These are phyloP conservation scores for Todiramphus saurophagus DNA, from an alignment of 2,113 vertebrate species.

Conservation along the genomic window DNA sequence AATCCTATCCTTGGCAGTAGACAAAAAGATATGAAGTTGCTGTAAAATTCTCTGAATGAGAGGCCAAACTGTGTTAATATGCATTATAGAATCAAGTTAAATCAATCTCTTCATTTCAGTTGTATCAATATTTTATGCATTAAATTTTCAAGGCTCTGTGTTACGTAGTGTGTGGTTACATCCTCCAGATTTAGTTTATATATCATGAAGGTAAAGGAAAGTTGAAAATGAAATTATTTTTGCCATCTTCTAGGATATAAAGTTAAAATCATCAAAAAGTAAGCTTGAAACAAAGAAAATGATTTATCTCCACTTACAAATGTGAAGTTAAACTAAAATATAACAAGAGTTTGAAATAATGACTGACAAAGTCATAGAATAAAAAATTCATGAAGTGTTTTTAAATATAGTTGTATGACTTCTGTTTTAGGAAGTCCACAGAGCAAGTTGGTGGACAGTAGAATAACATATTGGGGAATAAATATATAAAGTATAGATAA, in stretches of 20 bases:
- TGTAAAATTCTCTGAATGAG: neutral
- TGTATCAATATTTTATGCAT: neutral
- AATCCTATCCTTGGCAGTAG: neutral
- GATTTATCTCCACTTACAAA: neutral
- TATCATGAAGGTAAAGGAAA: neutral
- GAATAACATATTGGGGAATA: neutral
- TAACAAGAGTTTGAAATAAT: neutral
- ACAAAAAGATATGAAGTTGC: neutral
- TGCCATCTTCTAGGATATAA: neutral
- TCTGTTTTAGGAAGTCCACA: neutral
- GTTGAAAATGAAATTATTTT: neutral
- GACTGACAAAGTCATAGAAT: neutral
- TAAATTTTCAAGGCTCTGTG: neutral
- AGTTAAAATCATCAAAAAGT: neutral
- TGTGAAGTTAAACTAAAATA: neutral
- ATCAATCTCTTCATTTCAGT: neutral
- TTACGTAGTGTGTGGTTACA: neutral
- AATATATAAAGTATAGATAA: neutral
- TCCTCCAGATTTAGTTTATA: neutral
- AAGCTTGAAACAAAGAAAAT: neutral
- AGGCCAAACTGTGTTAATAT: neutral
- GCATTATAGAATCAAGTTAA: neutral
- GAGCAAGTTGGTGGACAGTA: neutral
- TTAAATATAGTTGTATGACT: neutral
- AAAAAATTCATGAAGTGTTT: neutral